phyloP scores from a whole-genome alignment of 2,888 invertebrate genomes.

The Tetramorium bicarinatum region DNA sequence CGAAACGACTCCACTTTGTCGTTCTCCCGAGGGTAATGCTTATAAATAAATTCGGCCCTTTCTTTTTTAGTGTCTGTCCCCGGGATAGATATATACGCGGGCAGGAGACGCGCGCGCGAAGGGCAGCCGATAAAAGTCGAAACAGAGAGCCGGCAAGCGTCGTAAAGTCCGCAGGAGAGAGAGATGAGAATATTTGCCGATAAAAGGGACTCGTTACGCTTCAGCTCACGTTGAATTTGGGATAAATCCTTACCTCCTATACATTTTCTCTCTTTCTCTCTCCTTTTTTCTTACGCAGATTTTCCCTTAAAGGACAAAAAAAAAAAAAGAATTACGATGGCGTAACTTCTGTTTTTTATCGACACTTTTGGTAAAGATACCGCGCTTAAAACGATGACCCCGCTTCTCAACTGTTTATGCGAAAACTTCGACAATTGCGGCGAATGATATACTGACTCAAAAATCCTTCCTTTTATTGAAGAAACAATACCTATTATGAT shows the following conservation, averaged over 20 bases:
- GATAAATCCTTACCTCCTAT: conserved; percentile 58
- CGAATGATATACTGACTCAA: background rate
- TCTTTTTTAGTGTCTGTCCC: conserved; percentile 56
- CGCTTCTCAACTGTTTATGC: conserved; percentile 17
- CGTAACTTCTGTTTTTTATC: conserved; percentile 51
- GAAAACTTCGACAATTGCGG: conserved; percentile 40
- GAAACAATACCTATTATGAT: background rate
- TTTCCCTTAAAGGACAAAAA: conserved; percentile 13
- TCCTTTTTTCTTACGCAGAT: conserved; percentile 53
- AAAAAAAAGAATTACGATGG: conserved; percentile 54
- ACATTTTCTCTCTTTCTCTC: background rate
- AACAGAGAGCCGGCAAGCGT: conserved; percentile 58
- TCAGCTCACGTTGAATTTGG: conserved; percentile 65
- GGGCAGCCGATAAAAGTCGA: conserved; percentile 68
- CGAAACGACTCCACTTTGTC: conserved; percentile 62
- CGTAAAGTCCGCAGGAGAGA: conserved; percentile 62
- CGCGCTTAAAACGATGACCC: conserved; percentile 4
- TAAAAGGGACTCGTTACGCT: conserved; percentile 69
- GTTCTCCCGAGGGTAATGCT: conserved; percentile 58
- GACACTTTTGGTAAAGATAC: conserved; percentile 33
- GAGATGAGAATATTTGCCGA: conserved; percentile 60
- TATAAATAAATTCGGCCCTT: conserved; percentile 71
- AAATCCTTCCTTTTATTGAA: conserved; percentile 1
- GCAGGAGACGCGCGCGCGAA: conserved; percentile 40
- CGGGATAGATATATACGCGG: conserved; percentile 56